These are phyloP conservation scores for Catostomus latipinnis DNA, from an alignment of 2,797 vertebrate genomes.

Conservation along the genomic window DNA sequence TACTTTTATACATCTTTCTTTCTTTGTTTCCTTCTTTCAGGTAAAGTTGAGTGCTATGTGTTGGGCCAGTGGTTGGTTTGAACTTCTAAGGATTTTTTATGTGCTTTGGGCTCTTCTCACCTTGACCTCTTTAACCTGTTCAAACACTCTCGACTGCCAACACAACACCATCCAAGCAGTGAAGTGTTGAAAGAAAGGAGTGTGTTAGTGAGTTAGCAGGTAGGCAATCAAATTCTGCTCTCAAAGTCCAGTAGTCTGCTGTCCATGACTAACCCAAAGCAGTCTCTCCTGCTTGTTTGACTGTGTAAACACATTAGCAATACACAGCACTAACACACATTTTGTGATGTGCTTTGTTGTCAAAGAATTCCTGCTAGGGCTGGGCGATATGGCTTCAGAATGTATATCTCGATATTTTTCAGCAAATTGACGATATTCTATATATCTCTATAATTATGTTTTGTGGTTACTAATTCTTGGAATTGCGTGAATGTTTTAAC, in stretches of 20 bases:
- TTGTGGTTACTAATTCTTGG: no score
- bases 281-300: constrained; percentile 74
- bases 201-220: constrained; percentile 42
- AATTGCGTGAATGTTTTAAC: no score
- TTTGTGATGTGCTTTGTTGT: constrained; percentile 12
- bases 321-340: constrained; percentile 69
- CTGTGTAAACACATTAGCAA: constrained; percentile 78
- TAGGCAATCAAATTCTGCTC: constrained; percentile 65
- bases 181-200: constrained; percentile 48
- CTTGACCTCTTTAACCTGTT: constrained; percentile 62
- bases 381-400: no score
- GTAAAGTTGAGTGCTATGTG: constrained; percentile 26
- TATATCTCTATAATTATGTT: no score
- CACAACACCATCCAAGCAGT: constrained; percentile 38
- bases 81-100: constrained; percentile 58
- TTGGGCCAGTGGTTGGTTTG: constrained; percentile 42
- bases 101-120: constrained; percentile 62
- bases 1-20: background rate
- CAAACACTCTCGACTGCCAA: constrained; percentile 53
- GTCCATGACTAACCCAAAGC: constrained; percentile 70
- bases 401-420: no score
- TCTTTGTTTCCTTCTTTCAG: constrained; percentile 3
- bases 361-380: background rate
- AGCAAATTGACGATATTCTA: no score
- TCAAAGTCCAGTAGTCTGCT: constrained; percentile 80